phyloP scores from a whole-genome alignment of 2,888 invertebrate genomes.

The Dicyrtoma fusca region DNA sequence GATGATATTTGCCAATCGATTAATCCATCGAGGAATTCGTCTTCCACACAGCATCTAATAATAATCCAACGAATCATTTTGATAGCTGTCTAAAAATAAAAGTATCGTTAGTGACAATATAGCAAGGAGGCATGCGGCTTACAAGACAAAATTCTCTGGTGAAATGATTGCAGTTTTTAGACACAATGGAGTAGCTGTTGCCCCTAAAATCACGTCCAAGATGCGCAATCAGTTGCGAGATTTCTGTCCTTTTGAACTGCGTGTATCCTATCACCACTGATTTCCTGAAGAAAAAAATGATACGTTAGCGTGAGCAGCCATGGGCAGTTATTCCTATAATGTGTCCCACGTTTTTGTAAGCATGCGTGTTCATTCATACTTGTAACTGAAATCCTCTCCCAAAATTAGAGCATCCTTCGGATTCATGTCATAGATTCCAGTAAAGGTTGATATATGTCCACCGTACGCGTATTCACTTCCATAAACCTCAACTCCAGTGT shows the following conservation, averaged over 20 bases:
- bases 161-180: conserved; percentile 99
- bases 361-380: conserved; percentile 64
- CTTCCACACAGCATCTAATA: conserved; percentile 86
- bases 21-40: conserved; percentile 98
- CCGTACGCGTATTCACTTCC: conserved; percentile 62
- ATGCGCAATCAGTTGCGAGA: conserved; percentile 84
- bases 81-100: background rate
- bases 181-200: conserved; percentile 97
- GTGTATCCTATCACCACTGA: conserved; percentile 95
- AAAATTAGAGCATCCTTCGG: conserved; percentile 94
- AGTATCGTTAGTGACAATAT: background rate
- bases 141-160: conserved; percentile 88
- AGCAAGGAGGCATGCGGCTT: conserved; percentile 52
- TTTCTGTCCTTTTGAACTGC: conserved; percentile 93
- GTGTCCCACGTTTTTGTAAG: background rate
- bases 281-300: conserved; percentile 69
- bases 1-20: conserved; percentile 95
- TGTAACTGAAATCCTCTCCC: conserved; percentile 96
- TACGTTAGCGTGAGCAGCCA: no score
- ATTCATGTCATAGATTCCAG: conserved; percentile 95
- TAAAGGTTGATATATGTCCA: conserved; percentile 94
- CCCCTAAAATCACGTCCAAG: conserved; percentile 96
- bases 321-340: background rate
- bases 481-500: conserved; percentile 94
- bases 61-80: background rate